Evolutionary conservation across 2,888 invertebrate genomes (phyloP).

Genomic region (Tachina lurida): DNA sequence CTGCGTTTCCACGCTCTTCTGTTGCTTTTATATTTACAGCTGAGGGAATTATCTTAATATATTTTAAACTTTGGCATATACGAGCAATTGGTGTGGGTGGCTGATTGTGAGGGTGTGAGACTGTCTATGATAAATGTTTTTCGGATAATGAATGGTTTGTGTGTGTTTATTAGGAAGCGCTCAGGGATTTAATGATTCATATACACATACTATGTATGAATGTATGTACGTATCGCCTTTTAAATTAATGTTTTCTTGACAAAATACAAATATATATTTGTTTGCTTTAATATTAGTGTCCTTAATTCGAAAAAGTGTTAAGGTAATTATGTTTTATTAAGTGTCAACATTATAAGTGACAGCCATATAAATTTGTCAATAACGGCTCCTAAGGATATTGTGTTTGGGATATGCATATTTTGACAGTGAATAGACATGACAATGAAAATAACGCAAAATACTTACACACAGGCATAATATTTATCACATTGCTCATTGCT

Average conservation of each 20-base stretch:
- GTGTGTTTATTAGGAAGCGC: constrained; percentile 42
- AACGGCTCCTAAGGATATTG: background rate
- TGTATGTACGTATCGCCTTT: background rate
- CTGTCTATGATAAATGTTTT: constrained; percentile 45
- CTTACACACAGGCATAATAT: constrained; percentile 90
- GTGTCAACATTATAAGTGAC: constrained; percentile 56
- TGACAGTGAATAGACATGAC: background rate
- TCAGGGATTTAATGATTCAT: constrained; percentile 54
- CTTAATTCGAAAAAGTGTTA: constrained; percentile 50
- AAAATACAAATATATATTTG: background rate
- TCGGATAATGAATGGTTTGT: constrained; percentile 20
- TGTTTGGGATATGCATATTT: background rate
- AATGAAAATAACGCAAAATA: constrained; percentile 35
- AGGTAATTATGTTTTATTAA: constrained; percentile 57
- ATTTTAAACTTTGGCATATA: constrained; percentile 5
- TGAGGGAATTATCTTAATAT: constrained; percentile 65
- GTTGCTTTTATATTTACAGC: constrained; percentile 39
- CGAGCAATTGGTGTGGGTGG: background rate
- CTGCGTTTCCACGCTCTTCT: background rate
- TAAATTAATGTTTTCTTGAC: background rate
- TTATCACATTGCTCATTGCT: constrained; percentile 94
- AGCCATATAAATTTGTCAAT: constrained; percentile 26
- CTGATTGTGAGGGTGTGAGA: background rate
- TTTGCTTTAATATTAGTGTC: constrained; percentile 6
- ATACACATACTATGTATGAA: background rate